phyloP scores from a whole-genome alignment of 2,797 vertebrate genomes.

The Xenops minutus region DNA sequence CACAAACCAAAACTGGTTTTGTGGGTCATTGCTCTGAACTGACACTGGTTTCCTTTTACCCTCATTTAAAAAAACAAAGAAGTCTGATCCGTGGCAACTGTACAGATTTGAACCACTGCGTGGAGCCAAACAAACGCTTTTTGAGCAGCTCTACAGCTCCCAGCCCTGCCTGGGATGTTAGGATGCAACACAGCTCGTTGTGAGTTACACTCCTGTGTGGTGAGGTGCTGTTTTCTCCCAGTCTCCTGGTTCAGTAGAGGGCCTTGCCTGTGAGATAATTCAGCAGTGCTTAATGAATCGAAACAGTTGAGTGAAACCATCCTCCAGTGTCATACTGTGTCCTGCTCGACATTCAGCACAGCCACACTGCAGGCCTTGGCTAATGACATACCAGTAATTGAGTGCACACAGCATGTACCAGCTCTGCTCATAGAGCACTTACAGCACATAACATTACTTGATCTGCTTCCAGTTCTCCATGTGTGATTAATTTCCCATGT shows the following conservation, averaged over 20 bases:
- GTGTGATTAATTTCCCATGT: accelerated
- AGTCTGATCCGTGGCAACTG: not conserved
- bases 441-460: accelerated
- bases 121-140: not conserved
- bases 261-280: not conserved
- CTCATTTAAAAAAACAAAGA: not conserved
- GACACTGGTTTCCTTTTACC: not conserved
- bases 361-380: not conserved
- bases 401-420: not conserved
- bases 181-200: accelerated
- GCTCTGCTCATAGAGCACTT: not conserved
- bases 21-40: not conserved
- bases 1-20: not conserved
- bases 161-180: accelerated
- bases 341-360: not conserved
- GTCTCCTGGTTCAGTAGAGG: not conserved
- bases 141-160: not conserved
- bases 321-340: not conserved
- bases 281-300: not conserved
- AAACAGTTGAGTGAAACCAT: not conserved
- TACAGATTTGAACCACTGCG: not conserved
- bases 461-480: not conserved
- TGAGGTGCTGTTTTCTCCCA: not conserved
- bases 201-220: not conserved
- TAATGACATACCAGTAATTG: accelerated